A percentile compares a stretch with the other conserved stretches of the same genome.
Conservation (phyloP, 2,113 vertebrate species). For the Atractosteus spatula region DNA sequence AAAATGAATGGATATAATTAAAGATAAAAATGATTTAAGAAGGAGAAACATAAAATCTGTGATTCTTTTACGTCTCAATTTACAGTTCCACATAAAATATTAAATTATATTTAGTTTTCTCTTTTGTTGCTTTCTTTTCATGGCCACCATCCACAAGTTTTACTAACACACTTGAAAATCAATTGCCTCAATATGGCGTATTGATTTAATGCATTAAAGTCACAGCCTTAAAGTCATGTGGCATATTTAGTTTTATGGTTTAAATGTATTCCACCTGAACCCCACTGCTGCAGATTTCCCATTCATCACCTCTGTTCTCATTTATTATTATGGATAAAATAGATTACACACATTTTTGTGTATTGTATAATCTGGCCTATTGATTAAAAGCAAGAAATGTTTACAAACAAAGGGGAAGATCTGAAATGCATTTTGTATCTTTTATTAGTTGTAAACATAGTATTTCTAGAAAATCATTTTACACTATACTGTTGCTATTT, state of each 20-base stretch:
- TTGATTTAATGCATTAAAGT: neutral
- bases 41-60: too few species aligned
- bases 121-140: conserved; percentile 2
- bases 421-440: too few species aligned
- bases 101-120: neutral
- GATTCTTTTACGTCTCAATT: neutral
- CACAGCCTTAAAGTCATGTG: neutral
- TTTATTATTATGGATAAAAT: neutral
- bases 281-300: neutral
- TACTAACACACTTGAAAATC: neutral
- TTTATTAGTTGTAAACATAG: too few species aligned
- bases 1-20: too few species aligned
- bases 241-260: neutral
- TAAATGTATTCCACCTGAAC: neutral
- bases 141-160: neutral
- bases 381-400: neutral
- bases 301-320: neutral
- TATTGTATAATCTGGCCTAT: neutral
- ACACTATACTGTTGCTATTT: too few species aligned
- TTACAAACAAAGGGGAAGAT: neutral
- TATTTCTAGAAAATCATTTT: too few species aligned
- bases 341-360: neutral
- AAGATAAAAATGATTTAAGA: too few species aligned
- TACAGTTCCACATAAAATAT: neutral
- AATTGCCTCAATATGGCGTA: neutral